Conservation (phyloP, 2,797 vertebrate genomes). For the Tiaroga cobitis region DNA sequence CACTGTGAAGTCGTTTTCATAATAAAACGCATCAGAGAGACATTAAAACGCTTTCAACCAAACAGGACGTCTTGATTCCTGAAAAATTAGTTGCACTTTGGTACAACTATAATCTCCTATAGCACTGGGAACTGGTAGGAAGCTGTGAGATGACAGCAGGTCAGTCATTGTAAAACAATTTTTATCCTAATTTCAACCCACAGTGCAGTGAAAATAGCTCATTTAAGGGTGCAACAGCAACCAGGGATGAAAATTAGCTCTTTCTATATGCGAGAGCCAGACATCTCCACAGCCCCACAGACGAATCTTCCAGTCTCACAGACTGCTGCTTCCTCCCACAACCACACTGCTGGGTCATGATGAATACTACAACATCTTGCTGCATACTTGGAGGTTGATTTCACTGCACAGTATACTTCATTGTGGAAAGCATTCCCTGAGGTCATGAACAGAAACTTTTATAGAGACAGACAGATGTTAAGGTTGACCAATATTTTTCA, state of each 20-base stretch:
- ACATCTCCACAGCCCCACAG: slow-evolving; percentile 17
- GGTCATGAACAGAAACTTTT: not conserved
- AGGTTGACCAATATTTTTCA: not conserved
- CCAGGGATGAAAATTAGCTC: not conserved
- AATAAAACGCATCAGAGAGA: not conserved
- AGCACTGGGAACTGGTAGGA: not conserved
- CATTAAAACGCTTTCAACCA: not conserved
- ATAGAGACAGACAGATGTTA: not conserved
- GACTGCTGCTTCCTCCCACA: slow-evolving; percentile 33
- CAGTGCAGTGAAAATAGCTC: slow-evolving; percentile 22
- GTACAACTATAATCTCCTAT: not conserved
- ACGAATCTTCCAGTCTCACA: slow-evolving; percentile 13
- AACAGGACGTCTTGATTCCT: not conserved
- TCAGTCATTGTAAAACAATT: not conserved
- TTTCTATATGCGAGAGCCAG: slow-evolving; percentile 10
- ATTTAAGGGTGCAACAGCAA: slow-evolving; percentile 15
- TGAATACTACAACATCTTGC: slow-evolving; percentile 32
- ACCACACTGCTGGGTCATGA: slow-evolving; percentile 28
- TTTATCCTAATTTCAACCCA: slow-evolving; percentile 17
- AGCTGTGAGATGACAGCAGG: slow-evolving; percentile 4
- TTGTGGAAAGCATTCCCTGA: slow-evolving; percentile 1
- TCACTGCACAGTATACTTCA: not conserved
- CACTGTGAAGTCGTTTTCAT: not conserved
- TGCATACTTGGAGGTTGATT: slow-evolving; percentile 25
- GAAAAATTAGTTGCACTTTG: not conserved